Percentiles rank a stretch among this genome's conserved stretches.
phyloP scores from a whole-genome alignment of 1,140 invertebrate genomes.

The Apolygus lucorum region DNA sequence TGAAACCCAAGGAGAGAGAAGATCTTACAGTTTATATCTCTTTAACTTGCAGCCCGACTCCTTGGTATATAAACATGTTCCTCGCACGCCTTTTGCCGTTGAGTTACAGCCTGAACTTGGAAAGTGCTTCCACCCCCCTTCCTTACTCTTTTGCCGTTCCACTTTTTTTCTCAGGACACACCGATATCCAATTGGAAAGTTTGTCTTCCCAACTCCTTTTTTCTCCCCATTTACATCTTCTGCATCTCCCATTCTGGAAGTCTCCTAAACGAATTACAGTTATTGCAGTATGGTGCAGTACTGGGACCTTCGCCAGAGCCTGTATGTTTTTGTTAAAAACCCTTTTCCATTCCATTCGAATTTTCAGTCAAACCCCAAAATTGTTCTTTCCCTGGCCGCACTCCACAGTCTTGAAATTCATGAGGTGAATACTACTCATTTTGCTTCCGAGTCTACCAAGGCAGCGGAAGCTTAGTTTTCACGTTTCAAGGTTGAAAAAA shows the following conservation, averaged over 20 bases:
- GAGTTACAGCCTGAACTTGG: not conserved
- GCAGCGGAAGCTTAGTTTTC: too few species aligned
- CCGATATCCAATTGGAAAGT: not conserved
- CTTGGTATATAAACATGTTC: not conserved
- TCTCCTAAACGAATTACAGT: not conserved
- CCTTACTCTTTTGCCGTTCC: not conserved
- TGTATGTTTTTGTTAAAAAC: too few species aligned
- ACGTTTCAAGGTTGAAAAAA: too few species aligned
- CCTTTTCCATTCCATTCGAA: too few species aligned
- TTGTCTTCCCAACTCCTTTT: not conserved
- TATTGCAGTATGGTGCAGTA: not conserved
- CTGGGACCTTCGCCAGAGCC: not conserved
- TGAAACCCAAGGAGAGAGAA: not conserved
- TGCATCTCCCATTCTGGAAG: not conserved
- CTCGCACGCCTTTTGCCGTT: not conserved
- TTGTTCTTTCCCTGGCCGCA: too few species aligned
- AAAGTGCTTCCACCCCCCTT: not conserved
- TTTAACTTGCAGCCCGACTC: not conserved
- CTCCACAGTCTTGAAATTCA: too few species aligned
- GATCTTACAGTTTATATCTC: not conserved
- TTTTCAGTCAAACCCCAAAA: too few species aligned
- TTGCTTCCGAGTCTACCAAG: too few species aligned
- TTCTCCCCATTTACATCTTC: not conserved
- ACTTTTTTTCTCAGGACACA: not conserved
- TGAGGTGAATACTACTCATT: too few species aligned